phyloP scores from a whole-genome alignment of 2,888 invertebrate species.

The Diaphora mendica region DNA sequence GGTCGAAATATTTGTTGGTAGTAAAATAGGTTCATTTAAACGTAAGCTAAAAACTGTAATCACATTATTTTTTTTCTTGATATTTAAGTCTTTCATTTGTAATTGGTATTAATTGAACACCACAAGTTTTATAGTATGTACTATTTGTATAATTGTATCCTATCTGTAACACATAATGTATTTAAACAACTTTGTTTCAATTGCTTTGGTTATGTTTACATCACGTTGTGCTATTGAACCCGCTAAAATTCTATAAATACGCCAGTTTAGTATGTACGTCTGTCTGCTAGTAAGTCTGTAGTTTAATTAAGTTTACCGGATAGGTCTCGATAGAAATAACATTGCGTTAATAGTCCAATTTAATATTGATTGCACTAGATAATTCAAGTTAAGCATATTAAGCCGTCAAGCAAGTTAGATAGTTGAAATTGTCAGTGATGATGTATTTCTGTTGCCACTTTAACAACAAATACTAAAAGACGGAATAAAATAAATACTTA shows the following conservation, averaged over 20 bases:
- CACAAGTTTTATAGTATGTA: not conserved
- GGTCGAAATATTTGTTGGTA: conserved; percentile 84
- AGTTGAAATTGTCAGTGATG: no score
- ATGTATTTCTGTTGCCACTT: no score
- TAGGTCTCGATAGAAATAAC: no score
- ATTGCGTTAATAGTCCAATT: no score
- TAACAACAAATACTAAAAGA: no score
- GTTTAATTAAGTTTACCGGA: no score
- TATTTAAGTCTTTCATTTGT: not conserved
- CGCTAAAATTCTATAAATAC: not conserved
- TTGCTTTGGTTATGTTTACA: conserved; percentile 11
- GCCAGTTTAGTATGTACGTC: not conserved
- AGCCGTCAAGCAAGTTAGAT: no score
- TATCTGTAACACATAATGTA: not conserved
- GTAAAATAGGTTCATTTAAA: conserved; percentile 86
- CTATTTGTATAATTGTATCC: not conserved
- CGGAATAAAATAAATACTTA: no score
- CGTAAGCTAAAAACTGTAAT: conserved; percentile 68
- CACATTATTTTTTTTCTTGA: not conserved
- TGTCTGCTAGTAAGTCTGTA: not conserved
- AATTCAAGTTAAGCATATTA: no score
- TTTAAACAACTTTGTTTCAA: not conserved
- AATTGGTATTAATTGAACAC: not conserved
- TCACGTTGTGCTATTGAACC: not conserved
- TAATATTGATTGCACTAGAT: no score